These are phyloP conservation scores for Oxystoma pomonae DNA, from an alignment of 2,888 invertebrate genomes.

Conservation along the genomic window DNA sequence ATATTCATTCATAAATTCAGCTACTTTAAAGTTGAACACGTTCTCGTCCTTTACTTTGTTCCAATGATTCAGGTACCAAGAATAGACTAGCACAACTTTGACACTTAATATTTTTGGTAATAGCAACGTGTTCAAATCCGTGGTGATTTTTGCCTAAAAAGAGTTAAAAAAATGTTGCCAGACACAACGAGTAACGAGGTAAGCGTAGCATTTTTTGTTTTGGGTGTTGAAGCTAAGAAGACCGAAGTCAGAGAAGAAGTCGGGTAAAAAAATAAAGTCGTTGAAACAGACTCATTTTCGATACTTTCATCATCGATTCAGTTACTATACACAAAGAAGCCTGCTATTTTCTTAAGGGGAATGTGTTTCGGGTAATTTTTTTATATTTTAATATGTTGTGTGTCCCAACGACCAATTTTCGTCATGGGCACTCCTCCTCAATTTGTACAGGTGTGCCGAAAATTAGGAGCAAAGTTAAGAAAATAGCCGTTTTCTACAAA, in stretches of 20 bases:
- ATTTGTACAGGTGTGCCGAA: no score
- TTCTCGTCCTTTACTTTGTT: conserved; percentile 56
- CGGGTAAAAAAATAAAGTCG: no score
- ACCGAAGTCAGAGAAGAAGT: not conserved
- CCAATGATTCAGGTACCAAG: conserved; percentile 56
- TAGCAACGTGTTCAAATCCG: conserved; percentile 16
- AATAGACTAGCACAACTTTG: conserved; percentile 56
- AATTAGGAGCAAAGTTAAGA: no score
- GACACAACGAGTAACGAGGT: not conserved
- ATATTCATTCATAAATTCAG: conserved; percentile 56
- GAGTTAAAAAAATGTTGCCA: conserved; percentile 5
- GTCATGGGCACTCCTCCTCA: no score
- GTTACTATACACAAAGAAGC: no score
- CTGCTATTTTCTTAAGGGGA: no score
- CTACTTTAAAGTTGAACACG: conserved; percentile 53
- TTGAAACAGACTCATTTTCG: no score
- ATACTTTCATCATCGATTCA: no score
- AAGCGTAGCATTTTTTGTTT: not conserved
- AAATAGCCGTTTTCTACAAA: no score
- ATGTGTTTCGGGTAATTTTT: no score
- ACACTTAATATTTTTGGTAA: conserved; percentile 52
- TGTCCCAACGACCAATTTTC: no score
- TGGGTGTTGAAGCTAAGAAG: not conserved
- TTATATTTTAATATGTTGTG: no score
- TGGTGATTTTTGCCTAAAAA: conserved; percentile 19